Evolutionary conservation across 37 sponge, comb jelly and placozoan genomes (phyloP).

Genomic region (Beroe forskalii): DNA sequence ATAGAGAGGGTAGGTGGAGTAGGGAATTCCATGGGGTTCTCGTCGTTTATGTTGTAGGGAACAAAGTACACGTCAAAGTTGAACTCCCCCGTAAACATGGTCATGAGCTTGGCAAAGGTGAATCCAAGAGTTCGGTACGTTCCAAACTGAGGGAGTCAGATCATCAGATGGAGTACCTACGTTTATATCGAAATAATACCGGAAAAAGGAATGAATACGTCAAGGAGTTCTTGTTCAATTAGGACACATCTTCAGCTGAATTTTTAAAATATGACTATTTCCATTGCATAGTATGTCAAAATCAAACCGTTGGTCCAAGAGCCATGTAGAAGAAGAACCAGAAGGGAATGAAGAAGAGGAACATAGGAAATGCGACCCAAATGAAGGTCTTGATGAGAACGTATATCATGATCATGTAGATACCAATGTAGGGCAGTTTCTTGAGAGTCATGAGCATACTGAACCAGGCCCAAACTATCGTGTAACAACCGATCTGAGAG

Average conservation of each 20-base stretch:
- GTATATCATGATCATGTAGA: slow-evolving; percentile 5
- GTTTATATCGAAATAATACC: too few relatives aligned
- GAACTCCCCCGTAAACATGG: slow-evolving; percentile 52
- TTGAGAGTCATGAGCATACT: slow-evolving; percentile 20
- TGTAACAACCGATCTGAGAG: slow-evolving; percentile 16
- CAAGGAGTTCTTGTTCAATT: too few relatives aligned
- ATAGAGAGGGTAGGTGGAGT: slow-evolving; percentile 26
- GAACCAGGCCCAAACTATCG: slow-evolving; percentile 8
- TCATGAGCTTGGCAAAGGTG: background rate
- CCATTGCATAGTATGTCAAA: too few relatives aligned
- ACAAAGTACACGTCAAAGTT: slow-evolving; percentile 63
- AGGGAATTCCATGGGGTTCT: slow-evolving; percentile 11
- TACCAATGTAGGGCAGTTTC: slow-evolving; percentile 64
- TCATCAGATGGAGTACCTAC: too few relatives aligned
- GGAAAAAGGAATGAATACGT: too few relatives aligned
- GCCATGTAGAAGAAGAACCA: slow-evolving; percentile 1
- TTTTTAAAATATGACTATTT: too few relatives aligned
- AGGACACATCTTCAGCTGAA: too few relatives aligned
- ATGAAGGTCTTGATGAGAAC: background rate
- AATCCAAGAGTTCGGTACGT: background rate
- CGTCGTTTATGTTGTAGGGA: background rate
- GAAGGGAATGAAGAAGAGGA: slow-evolving; percentile 40
- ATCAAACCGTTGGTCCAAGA: slow-evolving; percentile 9
- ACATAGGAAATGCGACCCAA: background rate
- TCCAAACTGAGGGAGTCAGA: slow-evolving; percentile 10